Base-by-base conservation (phyloP, 2,113 vertebrate genomes). In the Hucho hucho region DNA sequence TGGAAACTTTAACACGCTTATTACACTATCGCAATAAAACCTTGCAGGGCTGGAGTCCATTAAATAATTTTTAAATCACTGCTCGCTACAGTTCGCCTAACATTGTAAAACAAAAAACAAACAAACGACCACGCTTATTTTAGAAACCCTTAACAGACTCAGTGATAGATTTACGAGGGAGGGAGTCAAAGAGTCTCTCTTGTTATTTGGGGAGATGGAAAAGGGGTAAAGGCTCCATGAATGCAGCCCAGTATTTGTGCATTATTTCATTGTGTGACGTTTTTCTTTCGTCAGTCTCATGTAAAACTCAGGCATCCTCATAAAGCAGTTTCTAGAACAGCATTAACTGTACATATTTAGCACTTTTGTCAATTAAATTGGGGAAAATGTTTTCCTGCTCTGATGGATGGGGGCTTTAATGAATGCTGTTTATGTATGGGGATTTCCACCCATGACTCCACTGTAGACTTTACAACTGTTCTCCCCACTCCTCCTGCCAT, bases 391-490 rank as follows among this genome's bases (percentile, higher is more conserved):
- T 81, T 82, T 81, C 81, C 64, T 75, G 49, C 64, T 47, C 32
- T 66, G 29, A 49, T 56, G 75, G 64, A 49, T 73, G 18, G 56
- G 72, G 71, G 16, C 74, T 71, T 46, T 4, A 43, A 76, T 89
- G 85, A 89, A 88, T 85, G 84, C 74, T 69, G 59, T 43, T 75
- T 77, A 86, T 86, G 81, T 85, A 82, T 64, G 68, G 1, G 37
- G 37, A 56, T 68, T 79, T 20, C 43, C 78, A 76, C 87, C 24
- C 0, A 26, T 76, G 84, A 79, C 78, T 64, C 65, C 3, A 22
- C 64, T 81, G 69, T 90, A 86, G 89, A 89, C 78, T 76, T 89
- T 85, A 85, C 82, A 87, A 81, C 81, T 78, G 77, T 86, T 89
- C 86, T 80, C 68, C 76, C 32, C 61, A 81, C 66, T 43, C 37